phyloP scores from a whole-genome alignment of 2,888 invertebrate genomes.

The Apodemia mormo region DNA sequence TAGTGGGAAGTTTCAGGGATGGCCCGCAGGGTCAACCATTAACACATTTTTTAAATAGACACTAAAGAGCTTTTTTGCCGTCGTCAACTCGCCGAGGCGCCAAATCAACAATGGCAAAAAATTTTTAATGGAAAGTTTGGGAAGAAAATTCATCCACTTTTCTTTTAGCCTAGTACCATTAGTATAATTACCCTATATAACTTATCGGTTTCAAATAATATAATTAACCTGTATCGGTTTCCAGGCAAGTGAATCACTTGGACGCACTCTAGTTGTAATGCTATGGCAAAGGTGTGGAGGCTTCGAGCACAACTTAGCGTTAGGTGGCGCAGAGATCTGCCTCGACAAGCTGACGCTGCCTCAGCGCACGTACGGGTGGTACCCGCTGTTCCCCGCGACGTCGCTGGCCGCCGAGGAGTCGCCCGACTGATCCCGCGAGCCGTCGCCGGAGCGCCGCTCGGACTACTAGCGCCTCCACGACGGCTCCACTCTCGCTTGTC shows the following conservation, averaged over 20 bases:
- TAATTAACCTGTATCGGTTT: too few relatives aligned
- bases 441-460: conserved; percentile 75
- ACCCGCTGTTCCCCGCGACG: conserved; percentile 93
- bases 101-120: too few relatives aligned
- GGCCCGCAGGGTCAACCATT: too few relatives aligned
- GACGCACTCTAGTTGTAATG: conserved; percentile 93
- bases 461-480: conserved; percentile 61
- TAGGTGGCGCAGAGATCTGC: conserved; percentile 93
- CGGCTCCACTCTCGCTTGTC: conserved; percentile 47
- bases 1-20: too few relatives aligned
- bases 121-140: too few relatives aligned
- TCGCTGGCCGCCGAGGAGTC: conserved; percentile 86
- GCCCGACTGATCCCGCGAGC: conserved; percentile 78
- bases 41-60: too few relatives aligned
- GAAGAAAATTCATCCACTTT: too few relatives aligned
- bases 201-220: neutral
- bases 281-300: conserved; percentile 95
- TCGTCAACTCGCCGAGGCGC: too few relatives aligned
- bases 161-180: too few relatives aligned
- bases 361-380: conserved; percentile 93
- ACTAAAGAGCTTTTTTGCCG: too few relatives aligned
- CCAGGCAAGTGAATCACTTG: conserved; percentile 87
- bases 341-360: conserved; percentile 91
- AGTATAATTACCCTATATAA: neutral
- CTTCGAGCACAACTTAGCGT: conserved; percentile 89